Evolutionary conservation across 2,113 vertebrate genomes (phyloP).

Genomic region (Pogona vitticeps): DNA sequence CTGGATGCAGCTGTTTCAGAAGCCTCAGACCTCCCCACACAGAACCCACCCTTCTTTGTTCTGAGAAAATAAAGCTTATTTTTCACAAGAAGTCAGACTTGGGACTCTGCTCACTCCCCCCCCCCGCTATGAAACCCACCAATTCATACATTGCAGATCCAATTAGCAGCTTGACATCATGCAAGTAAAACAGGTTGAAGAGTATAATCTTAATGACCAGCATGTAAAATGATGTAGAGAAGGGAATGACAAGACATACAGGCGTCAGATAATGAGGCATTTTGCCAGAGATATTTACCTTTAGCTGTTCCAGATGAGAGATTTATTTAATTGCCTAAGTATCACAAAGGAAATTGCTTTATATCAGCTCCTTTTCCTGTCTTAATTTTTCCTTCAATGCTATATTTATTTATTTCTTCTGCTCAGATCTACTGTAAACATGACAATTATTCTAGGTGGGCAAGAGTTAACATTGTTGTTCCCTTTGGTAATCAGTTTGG

Average conservation of each 20-base stretch:
- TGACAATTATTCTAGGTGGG: background rate
- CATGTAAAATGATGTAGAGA: slow-evolving; percentile 21
- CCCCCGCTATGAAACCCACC: background rate
- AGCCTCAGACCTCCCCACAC: no score
- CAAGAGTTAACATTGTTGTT: background rate
- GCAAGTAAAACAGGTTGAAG: background rate
- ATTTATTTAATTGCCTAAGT: slow-evolving; percentile 31
- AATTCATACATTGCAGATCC: background rate
- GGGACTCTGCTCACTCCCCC: background rate
- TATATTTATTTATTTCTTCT: background rate
- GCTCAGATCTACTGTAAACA: background rate
- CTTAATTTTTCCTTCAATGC: background rate
- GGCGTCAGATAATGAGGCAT: slow-evolving; percentile 39
- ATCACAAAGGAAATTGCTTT: slow-evolving; percentile 35
- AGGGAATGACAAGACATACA: slow-evolving; percentile 28
- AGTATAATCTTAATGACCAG: slow-evolving; percentile 5
- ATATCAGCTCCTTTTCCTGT: slow-evolving; percentile 43
- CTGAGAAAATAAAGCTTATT: no score
- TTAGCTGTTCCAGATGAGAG: slow-evolving; percentile 8
- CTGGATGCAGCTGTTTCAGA: no score
- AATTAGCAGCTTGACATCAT: background rate
- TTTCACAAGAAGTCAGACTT: no score
- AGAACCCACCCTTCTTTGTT: no score
- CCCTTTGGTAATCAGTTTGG: slow-evolving; percentile 5
- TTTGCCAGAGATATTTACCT: slow-evolving; percentile 8